Percentiles rank a stretch among this genome's conserved stretches.
phyloP scores from a whole-genome alignment of 2,113 vertebrate species.

The Pyxicephalus adspersus region DNA sequence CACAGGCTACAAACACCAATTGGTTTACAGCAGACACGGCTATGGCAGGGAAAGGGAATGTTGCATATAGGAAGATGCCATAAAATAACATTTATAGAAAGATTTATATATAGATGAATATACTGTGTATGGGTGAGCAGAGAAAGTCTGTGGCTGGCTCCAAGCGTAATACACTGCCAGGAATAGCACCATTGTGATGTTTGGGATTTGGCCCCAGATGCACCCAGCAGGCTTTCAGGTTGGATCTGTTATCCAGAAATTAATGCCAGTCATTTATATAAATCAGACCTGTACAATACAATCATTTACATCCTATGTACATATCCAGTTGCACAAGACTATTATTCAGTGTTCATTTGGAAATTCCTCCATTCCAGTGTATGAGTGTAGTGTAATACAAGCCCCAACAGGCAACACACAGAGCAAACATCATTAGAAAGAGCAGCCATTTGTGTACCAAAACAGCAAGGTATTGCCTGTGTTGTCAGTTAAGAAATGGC shows the following conservation, averaged over 20 bases:
- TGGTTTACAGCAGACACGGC: too few relatives aligned
- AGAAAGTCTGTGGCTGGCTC: neutral
- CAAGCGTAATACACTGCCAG: neutral
- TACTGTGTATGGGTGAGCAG: neutral
- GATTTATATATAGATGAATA: neutral
- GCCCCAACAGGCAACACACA: neutral
- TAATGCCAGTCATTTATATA: conserved; percentile 28
- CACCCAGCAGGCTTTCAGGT: neutral
- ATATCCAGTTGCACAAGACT: neutral
- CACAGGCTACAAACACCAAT: too few relatives aligned
- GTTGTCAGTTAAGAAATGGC: too few relatives aligned
- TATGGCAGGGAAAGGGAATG: too few relatives aligned
- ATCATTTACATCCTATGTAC: conserved; percentile 45
- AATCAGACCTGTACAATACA: neutral
- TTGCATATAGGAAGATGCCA: too few relatives aligned
- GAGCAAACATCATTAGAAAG: neutral
- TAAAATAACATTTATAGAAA: too few relatives aligned
- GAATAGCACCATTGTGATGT: neutral
- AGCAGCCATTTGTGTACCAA: neutral
- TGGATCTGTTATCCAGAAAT: neutral
- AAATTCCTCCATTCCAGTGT: too few relatives aligned
- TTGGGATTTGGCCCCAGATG: neutral
- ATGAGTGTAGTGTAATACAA: neutral
- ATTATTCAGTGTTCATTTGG: neutral
- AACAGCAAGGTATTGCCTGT: too few relatives aligned